phyloP scores from a whole-genome alignment of 2,888 invertebrate genomes.

The Phortica okadai region DNA sequence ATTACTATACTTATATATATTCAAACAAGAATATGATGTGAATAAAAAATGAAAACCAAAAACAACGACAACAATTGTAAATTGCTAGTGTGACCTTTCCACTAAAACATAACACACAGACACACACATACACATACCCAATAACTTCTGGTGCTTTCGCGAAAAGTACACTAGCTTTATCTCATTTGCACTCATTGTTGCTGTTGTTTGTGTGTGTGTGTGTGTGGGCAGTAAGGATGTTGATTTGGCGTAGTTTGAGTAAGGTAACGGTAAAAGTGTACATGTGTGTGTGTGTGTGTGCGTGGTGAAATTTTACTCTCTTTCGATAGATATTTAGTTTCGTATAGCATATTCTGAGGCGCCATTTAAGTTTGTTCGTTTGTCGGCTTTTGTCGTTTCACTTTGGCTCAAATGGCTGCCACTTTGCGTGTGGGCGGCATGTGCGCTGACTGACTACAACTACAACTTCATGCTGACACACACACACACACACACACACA shows the following conservation, averaged over 20 bases:
- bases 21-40: background rate
- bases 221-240: background rate
- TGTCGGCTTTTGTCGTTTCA: background rate
- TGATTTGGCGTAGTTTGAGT: constrained; percentile 14
- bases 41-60: background rate
- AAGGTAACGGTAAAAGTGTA: constrained; percentile 9
- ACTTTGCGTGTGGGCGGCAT: constrained; percentile 16
- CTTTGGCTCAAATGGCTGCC: background rate
- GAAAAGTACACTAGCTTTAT: constrained; percentile 39
- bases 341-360: constrained; percentile 64
- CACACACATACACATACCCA: constrained; percentile 21
- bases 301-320: constrained; percentile 23
- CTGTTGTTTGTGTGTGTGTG: background rate
- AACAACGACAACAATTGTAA: constrained; percentile 28
- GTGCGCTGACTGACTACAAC: background rate
- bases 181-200: constrained; percentile 41
- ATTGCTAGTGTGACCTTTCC: constrained; percentile 60
- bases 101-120: constrained; percentile 54
- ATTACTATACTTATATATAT: constrained; percentile 38
- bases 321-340: constrained; percentile 40
- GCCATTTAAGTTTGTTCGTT: constrained; percentile 10
- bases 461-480: background rate
- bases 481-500: background rate
- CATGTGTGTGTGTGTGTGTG: constrained; percentile 4
- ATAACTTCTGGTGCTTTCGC: background rate